Conservation (phyloP, 2,888 invertebrate species). For the Argyra leucocephala region DNA sequence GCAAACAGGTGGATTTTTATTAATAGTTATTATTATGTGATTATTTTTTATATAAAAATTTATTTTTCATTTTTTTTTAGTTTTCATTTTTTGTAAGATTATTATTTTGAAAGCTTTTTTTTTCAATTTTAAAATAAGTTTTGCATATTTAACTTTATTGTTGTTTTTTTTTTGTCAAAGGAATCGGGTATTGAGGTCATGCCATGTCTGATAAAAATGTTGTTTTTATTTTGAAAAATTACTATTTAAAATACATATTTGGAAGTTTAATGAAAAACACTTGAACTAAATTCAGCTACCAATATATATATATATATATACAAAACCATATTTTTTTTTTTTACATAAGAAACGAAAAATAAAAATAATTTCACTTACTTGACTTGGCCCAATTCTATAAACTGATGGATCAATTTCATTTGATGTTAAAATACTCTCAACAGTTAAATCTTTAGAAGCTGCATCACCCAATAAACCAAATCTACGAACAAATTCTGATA, state of each 20-base stretch:
- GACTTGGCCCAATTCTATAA: conserved; percentile 84
- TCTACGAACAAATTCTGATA: conserved; percentile 79
- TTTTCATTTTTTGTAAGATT: no score
- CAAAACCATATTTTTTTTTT: no score
- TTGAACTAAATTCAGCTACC: no score
- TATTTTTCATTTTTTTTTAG: no score
- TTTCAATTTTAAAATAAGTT: neutral
- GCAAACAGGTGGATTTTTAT: no score
- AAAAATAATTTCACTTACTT: conserved; percentile 54
- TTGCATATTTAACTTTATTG: neutral
- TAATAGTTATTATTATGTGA: no score
- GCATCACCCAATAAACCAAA: conserved; percentile 52
- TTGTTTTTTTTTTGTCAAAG: no score
- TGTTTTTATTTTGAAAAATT: neutral
- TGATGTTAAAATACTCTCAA: conserved; percentile 72
- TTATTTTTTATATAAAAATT: no score
- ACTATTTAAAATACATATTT: no score
- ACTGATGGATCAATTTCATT: conserved; percentile 76
- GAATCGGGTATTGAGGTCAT: conserved; percentile 4
- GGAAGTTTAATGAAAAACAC: no score
- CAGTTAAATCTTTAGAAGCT: conserved; percentile 46
- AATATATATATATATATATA: no score
- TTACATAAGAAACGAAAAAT: no score
- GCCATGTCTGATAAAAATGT: neutral
- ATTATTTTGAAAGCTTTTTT: neutral